Evolutionary conservation across 1,140 invertebrate genomes (phyloP).

Genomic region (Microplitis demolitor): DNA sequence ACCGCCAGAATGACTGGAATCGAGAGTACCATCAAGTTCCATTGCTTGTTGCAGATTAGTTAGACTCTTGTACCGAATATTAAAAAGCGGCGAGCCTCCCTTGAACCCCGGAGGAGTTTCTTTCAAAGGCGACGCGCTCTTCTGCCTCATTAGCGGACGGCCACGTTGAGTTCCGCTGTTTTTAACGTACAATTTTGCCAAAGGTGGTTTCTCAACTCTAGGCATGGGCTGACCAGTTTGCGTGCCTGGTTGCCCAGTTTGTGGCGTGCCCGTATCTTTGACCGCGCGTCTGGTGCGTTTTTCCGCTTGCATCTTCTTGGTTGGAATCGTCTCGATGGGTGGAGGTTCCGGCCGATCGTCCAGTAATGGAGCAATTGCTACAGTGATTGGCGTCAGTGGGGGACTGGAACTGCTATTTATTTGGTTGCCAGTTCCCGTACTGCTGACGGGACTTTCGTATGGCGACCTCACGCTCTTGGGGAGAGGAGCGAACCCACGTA

Average conservation of each 20-base stretch:
- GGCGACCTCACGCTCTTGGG: constrained; percentile 79
- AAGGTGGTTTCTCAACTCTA: constrained; percentile 55
- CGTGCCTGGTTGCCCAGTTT: constrained; percentile 38
- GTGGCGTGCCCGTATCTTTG: constrained; percentile 57
- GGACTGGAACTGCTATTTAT: constrained; percentile 35
- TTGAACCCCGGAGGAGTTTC: constrained; percentile 72
- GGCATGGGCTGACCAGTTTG: constrained; percentile 22
- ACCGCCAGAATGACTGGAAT: constrained; percentile 86
- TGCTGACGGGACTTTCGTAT: constrained; percentile 58
- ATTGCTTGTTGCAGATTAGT: constrained; percentile 79
- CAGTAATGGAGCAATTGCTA: constrained; percentile 55
- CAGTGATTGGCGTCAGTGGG: constrained; percentile 50
- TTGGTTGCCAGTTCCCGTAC: constrained; percentile 35
- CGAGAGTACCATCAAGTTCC: constrained; percentile 80
- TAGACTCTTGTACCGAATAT: constrained; percentile 81
- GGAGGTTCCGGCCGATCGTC: constrained; percentile 82
- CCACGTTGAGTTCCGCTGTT: constrained; percentile 71
- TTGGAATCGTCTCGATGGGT: constrained; percentile 88
- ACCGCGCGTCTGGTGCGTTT: constrained; percentile 67
- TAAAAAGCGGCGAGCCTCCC: constrained; percentile 78
- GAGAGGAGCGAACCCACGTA: constrained; percentile 86
- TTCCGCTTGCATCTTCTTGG: constrained; percentile 77
- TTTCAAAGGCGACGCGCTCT: constrained; percentile 75
- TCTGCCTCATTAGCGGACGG: constrained; percentile 71
- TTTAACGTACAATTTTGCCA: constrained; percentile 79